These are phyloP conservation scores for Geotrupes spiniger DNA, from an alignment of 2,888 invertebrate genomes.

Conservation along the genomic window DNA sequence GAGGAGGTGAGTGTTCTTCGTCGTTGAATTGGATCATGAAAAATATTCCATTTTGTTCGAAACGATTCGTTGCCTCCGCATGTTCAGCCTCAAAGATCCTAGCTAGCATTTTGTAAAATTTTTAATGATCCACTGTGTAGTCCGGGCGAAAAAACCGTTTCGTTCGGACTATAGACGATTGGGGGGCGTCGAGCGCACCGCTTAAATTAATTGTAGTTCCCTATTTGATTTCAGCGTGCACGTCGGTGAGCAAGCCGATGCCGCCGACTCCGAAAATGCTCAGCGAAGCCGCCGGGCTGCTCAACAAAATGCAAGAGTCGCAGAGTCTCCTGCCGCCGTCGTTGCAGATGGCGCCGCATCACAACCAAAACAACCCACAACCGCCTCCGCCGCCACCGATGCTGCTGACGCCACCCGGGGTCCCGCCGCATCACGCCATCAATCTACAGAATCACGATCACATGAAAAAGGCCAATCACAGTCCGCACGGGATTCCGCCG, in stretches of 20 bases:
- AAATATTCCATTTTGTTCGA: constrained; percentile 10
- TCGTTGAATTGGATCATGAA: constrained; percentile 18
- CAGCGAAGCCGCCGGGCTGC: constrained; percentile 63
- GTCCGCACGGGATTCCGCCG: constrained; percentile 53
- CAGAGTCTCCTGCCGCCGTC: constrained; percentile 58
- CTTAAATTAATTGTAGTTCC: constrained; percentile 15
- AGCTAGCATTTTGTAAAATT: constrained; percentile 8
- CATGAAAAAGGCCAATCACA: constrained; percentile 56
- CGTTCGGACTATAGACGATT: too few species aligned
- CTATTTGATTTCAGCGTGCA: constrained; percentile 49
- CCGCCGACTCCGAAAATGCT: constrained; percentile 77
- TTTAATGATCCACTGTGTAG: constrained; percentile 23
- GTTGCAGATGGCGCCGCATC: constrained; percentile 51
- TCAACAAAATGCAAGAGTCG: constrained; percentile 68
- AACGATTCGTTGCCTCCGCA: too few species aligned
- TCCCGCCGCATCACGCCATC: constrained; percentile 72
- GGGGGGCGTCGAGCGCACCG: background rate
- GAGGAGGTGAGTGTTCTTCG: constrained; percentile 66
- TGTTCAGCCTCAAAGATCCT: background rate
- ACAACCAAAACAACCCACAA: constrained; percentile 50
- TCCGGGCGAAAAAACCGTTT: too few species aligned
- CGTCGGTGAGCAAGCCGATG: constrained; percentile 63
- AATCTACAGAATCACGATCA: constrained; percentile 62
- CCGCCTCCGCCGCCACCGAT: constrained; percentile 59
- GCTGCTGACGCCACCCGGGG: constrained; percentile 72